Evolutionary conservation across 2,888 invertebrate genomes (phyloP), one percentile per base, ranked within the genome.

Genomic region (Saturnia japonica): DNA sequence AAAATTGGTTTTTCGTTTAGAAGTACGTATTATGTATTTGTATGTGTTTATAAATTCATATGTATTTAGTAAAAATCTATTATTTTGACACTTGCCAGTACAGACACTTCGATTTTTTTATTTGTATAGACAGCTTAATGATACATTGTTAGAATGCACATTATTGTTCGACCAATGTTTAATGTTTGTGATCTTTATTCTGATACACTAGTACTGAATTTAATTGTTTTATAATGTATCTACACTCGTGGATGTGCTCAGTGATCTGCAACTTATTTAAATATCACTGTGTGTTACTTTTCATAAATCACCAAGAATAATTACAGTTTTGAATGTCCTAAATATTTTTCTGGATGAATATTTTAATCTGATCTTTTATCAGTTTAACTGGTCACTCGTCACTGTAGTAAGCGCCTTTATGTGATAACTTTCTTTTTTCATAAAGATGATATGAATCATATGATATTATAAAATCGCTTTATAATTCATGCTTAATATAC

Each of bases 211-310:
- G 19, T 40, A 40, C 19, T 64, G 64, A 64, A 57, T 25, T 12
- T 9, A 25, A 57, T 64, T 40, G 19, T 40, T 64, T 34, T 64
- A 16, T 64, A 19, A 64, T 40, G 64, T 64, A 40, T 64, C 16
- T 64, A 40, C 40, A 40, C 9, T 67, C 67, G 67, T 67, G 43
- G 25, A 16, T 67, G 67, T 70, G 70, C 64, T 25, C 67, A 22
- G 51, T 69, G 62, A 47, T 72, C 43, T 54, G 69, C 12, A 64
- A 9, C n/a, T 19, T 40, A 1, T 19, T 64, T 64, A 64, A 34
- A 22, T 64, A 40, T 64, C 19, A 64, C 34, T 40, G 64, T 62
- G 16, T 19, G 64, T 64, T 34, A 40, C 12, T 57, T 51, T 57
- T 57, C 25, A 57, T 57, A 25, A 11, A 25, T 57, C 12, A 12